Base-by-base conservation (phyloP, 1,140 invertebrate species). In the Sycophila sp. region DNA sequence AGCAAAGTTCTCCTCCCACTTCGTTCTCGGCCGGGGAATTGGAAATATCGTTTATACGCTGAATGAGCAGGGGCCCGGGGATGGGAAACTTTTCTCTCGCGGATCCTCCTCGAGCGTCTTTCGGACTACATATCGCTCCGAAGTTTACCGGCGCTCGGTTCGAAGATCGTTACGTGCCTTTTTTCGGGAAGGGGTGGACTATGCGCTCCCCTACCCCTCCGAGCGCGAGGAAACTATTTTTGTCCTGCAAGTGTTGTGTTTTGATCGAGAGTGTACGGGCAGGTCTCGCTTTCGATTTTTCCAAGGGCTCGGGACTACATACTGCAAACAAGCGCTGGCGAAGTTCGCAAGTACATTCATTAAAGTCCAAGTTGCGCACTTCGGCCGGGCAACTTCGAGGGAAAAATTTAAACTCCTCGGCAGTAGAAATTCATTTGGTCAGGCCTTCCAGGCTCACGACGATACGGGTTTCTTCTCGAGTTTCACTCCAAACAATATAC, bases 291-390 rank as follows among this genome's bases (percentile, higher is more conserved):
- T 15, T 13, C 26, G 2, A 34, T 56, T 56, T 40, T 19, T 15
- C 26, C 26, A 10, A 40, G 26, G n/a, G 15, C 10, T 4, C n/a
- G 6, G 3, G 13, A 22, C 11, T 65, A 55, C 22, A 65, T 36
- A 30, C 26, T 32, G 45, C 32, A 69, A 60, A 69, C 42, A 58
- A 45, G 30, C 10, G 30, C 13, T 26, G 8, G 30, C 45, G 15
- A 17, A 64, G 36, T 69, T 60, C 19, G n/a, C 34, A 60, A 69
- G 56, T 69, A 60, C 66, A 51, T 69, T 69, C 42, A 69, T 69
- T 69, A 69, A 40, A 68, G 40, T 59, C 7, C 17, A 68, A 68
- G 38, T 68, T 68, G 13, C 30, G 26, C 3, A 45, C 36, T 66
- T 53, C 17, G 17, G 28, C 32, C 34, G 15, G 38, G n/a, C 13